phyloP scores from a whole-genome alignment of 2,113 vertebrate species.

The Platysternon megacephalum region DNA sequence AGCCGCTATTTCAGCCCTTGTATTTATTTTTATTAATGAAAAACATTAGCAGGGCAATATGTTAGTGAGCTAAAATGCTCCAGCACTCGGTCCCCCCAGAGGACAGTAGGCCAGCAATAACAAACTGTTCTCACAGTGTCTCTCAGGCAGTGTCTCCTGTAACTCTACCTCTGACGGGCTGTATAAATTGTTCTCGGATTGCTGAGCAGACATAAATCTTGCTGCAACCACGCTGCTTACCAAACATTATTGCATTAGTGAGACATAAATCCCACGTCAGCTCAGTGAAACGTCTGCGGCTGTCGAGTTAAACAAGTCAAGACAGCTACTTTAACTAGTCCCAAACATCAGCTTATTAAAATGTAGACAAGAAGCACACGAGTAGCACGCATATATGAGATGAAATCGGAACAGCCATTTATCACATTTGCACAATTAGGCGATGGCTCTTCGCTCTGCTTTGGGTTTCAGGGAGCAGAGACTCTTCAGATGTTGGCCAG shows the following conservation, averaged over 20 bases:
- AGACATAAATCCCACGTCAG: conserved; percentile 68
- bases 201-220: conserved; percentile 49
- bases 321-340: conserved; percentile 56
- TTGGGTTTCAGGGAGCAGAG: not conserved
- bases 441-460: not conserved
- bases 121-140: not conserved
- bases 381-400: conserved; percentile 6
- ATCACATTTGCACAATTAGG: not conserved
- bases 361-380: conserved; percentile 7
- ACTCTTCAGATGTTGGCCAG: rapidly evolving
- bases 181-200: conserved; percentile 50
- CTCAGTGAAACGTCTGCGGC: conserved; percentile 46
- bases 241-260: conserved; percentile 45
- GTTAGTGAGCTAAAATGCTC: not conserved
- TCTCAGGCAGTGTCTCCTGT: not conserved
- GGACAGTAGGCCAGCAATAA: not conserved
- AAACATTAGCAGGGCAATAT: not conserved
- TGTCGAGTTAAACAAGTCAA: conserved; percentile 34
- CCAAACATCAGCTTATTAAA: conserved; percentile 61
- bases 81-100: not conserved
- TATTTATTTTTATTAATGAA: conserved; percentile 26
- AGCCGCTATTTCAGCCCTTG: not conserved
- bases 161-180: not conserved
- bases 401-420: not conserved
- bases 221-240: not conserved